Evolutionary conservation across 1,140 invertebrate genomes (phyloP), one percentile per base, ranked within the genome.

Genomic region (Dinothrombium tinctorium): DNA sequence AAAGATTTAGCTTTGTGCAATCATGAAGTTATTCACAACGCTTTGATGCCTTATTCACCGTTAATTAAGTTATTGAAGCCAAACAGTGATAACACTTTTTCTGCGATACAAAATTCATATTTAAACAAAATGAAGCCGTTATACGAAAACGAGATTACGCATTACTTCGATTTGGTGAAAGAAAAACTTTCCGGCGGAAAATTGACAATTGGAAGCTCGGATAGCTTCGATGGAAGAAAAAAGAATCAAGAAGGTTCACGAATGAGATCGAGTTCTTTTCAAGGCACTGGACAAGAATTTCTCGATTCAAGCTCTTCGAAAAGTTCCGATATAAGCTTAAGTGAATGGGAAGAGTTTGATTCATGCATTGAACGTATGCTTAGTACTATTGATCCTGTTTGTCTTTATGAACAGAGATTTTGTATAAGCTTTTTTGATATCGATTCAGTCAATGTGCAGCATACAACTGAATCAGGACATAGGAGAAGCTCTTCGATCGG

Each of bases 321-420:
- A 36, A 37, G 41, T 43, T 47, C 32, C 32, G 40, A 46, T 25
- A n/a, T 49, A 32, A 39, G 38, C 26, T 37, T 46, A 15, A 41
- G 29, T 22, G 46, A 44, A 41, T 47, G 46, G 46, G 42, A 43
- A 24, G 38, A 47, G 23, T 44, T 44, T 38, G 42, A 46, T 47
- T 36, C 32, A 4, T 46, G 35, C 28, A 42, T 84, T 31, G 77
- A 84, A 53, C 68, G 72, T 55, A 73, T 87, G 15, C 59, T 95
- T 7, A 75, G 73, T 33, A 76, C 89, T 53, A 65, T 94, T 36
- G 84, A 92, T 56, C 80, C 79, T 20, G 71, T 89, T 44, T 92
- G 87, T 57, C 64, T 92, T 28, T 74, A 76, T 17, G 90, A 98
- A 58, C 89, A 96, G 61, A 74, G 86, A 47, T 96, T 96, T 63